These are phyloP conservation scores for Geopemphigus sp. DNA, from an alignment of 1,140 invertebrate genomes.

Conservation along the genomic window DNA sequence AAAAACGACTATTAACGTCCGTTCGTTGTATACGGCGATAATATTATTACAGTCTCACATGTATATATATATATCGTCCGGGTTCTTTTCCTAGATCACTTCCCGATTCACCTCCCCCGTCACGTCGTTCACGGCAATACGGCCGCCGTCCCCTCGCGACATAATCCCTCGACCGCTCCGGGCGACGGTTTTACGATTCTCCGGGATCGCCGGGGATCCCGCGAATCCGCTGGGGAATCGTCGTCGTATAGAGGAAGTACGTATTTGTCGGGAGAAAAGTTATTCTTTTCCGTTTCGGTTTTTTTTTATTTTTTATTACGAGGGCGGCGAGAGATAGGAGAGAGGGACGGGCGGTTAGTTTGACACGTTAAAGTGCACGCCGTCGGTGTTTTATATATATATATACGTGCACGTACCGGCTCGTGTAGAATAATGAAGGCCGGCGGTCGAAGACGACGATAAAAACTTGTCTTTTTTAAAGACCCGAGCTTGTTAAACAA, in stretches of 20 bases:
- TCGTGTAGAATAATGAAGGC: background rate
- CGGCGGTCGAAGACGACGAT: background rate
- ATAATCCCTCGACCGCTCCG: background rate
- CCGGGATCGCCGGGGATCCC: background rate
- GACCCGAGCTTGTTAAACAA: background rate
- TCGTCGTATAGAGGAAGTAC: background rate
- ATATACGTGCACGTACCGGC: background rate
- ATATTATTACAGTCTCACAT: background rate
- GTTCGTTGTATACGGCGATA: background rate
- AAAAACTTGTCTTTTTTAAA: background rate
- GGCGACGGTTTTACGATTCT: conserved; percentile 10
- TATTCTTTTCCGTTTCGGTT: background rate
- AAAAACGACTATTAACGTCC: conserved; percentile 2
- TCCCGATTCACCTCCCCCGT: background rate
- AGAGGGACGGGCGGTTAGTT: too few relatives aligned
- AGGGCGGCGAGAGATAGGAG: background rate
- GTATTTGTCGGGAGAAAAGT: background rate
- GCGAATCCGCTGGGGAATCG: background rate
- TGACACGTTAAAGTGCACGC: conserved; percentile 2
- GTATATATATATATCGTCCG: too few relatives aligned
- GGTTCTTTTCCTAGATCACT: background rate
- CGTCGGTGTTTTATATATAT: conserved; percentile 3
- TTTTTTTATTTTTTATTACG: too few relatives aligned
- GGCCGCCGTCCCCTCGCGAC: background rate
- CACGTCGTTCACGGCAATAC: background rate